Conservation (phyloP, 2,113 vertebrate species). For the Stegastes partitus region DNA sequence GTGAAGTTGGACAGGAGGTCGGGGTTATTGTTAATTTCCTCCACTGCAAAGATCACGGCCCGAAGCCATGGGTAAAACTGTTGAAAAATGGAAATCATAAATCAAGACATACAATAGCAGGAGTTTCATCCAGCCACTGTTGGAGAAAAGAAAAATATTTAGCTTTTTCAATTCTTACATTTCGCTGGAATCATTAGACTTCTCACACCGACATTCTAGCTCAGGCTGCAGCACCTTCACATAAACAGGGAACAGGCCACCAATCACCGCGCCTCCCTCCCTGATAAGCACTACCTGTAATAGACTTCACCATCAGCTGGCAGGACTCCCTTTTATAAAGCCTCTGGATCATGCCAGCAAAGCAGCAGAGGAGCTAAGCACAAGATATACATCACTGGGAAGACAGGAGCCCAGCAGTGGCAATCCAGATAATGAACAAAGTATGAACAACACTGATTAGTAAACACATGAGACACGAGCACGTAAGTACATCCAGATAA, state of each 20-base stretch:
- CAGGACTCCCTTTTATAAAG: conserved; percentile 42
- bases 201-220: conserved; percentile 49
- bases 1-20: conserved; percentile 67
- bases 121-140: not conserved
- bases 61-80: conserved; percentile 65
- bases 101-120: not conserved
- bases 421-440: conserved; percentile 22
- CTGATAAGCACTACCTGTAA: conserved; percentile 66
- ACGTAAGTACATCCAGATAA: conserved; percentile 5
- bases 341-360: conserved; percentile 22
- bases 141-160: not conserved
- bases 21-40: conserved; percentile 74
- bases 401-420: conserved; percentile 3
- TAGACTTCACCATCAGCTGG: conserved; percentile 53
- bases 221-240: conserved; percentile 57
- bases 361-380: conserved; percentile 50
- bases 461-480: conserved; percentile 2
- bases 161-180: conserved; percentile 12
- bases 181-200: conserved; percentile 33
- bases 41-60: conserved; percentile 71
- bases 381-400: conserved; percentile 41
- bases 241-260: conserved; percentile 73
- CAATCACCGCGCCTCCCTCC: conserved; percentile 68
- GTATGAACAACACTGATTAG: conserved; percentile 27
- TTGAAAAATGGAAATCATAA: not conserved